Evolutionary conservation across 2,888 invertebrate species (phyloP).

Genomic region (Frankliniella intonsa): DNA sequence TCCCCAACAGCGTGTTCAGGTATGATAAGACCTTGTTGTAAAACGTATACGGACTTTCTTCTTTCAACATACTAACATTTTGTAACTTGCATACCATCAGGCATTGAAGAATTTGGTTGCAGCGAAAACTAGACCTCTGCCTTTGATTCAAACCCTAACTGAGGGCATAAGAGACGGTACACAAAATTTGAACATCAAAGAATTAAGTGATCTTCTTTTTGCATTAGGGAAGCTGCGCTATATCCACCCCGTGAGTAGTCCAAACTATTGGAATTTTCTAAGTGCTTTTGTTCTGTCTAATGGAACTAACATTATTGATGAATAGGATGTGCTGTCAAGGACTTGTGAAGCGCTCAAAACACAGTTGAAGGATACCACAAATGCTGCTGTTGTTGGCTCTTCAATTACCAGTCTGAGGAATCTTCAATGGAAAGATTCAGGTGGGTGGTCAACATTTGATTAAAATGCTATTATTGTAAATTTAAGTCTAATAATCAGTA

Average conservation of each 20-base stretch:
- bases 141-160: not conserved
- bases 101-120: not conserved
- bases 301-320: not conserved
- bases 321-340: not conserved
- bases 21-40: not conserved
- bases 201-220: slow-evolving; percentile 2
- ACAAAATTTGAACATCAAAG: not conserved
- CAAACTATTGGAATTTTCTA: not conserved
- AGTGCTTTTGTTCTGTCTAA: not conserved
- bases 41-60: not conserved
- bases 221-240: not conserved
- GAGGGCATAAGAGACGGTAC: not conserved
- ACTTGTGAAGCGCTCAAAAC: not conserved
- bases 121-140: not conserved
- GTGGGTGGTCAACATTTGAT: not conserved
- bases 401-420: not conserved
- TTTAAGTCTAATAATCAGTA: too few relatives aligned
- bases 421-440: slow-evolving; percentile 3
- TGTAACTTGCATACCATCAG: not conserved
- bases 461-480: not conserved
- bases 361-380: not conserved
- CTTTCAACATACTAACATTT: not conserved
- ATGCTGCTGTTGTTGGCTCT: not conserved
- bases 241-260: not conserved
- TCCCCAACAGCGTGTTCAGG: not conserved